Evolutionary conservation across 2,797 vertebrate genomes (phyloP).

Genomic region (Chloroceryle amazona): DNA sequence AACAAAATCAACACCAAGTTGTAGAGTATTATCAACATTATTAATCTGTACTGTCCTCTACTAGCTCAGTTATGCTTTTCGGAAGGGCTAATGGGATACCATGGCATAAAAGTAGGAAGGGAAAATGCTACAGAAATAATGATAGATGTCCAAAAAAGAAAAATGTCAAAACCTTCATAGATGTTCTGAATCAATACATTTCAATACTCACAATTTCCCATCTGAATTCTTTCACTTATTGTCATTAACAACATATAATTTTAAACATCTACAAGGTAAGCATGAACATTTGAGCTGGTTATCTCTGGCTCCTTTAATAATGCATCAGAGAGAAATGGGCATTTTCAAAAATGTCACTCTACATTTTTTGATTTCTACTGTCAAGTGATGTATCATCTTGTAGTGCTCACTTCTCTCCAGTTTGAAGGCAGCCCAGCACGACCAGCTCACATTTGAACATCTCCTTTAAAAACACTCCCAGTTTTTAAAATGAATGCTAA

Average conservation of each 20-base stretch:
- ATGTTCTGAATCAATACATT: neutral
- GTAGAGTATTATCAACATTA: neutral
- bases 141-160: neutral
- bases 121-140: neutral
- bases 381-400: neutral
- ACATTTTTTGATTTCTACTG: neutral
- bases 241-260: neutral
- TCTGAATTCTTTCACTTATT: neutral
- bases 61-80: neutral
- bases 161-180: neutral
- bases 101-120: neutral
- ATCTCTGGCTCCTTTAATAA: neutral
- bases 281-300: neutral
- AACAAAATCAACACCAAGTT: neutral
- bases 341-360: neutral
- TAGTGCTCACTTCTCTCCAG: neutral
- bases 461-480: neutral
- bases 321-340: neutral
- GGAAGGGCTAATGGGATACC: neutral
- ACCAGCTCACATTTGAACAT: neutral
- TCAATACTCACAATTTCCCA: neutral
- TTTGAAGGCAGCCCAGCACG: neutral
- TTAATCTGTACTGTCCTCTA: neutral
- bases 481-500: neutral
- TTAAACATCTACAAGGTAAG: neutral